These are phyloP conservation scores for Euphonia xanthogaster DNA, from an alignment of 2,797 vertebrate species.

Conservation along the genomic window DNA sequence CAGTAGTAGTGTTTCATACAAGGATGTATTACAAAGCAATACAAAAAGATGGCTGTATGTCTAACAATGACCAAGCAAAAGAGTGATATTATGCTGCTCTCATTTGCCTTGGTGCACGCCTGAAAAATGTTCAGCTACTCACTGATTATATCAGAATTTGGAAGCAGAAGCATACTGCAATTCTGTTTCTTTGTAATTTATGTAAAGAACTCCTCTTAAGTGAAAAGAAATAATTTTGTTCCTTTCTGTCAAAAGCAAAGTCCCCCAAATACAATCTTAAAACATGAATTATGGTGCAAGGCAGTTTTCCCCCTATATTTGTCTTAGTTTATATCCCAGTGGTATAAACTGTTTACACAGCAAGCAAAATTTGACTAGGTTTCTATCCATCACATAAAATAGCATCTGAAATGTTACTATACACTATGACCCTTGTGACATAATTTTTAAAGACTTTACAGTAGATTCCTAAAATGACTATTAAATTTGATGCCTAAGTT, in stretches of 20 bases:
- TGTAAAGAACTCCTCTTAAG: background rate
- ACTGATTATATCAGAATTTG: background rate
- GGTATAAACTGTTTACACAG: background rate
- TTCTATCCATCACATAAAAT: background rate
- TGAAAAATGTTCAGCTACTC: background rate
- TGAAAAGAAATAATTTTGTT: background rate
- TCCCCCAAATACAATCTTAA: background rate
- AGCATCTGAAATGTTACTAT: background rate
- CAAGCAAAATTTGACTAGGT: background rate
- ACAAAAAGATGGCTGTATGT: background rate
- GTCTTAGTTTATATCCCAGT: background rate
- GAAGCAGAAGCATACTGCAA: background rate
- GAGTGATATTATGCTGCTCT: background rate
- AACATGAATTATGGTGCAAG: background rate
- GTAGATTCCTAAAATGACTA: background rate
- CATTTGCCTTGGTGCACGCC: background rate
- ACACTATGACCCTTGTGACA: background rate
- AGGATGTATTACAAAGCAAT: background rate
- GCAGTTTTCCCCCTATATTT: background rate
- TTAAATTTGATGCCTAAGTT: background rate
- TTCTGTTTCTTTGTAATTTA: background rate
- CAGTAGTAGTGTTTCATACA: background rate
- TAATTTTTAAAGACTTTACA: background rate
- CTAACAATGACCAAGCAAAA: background rate
- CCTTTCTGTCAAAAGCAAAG: background rate